Evolutionary conservation across 2,888 invertebrate genomes (phyloP).

Genomic region (Encarsia formosa): DNA sequence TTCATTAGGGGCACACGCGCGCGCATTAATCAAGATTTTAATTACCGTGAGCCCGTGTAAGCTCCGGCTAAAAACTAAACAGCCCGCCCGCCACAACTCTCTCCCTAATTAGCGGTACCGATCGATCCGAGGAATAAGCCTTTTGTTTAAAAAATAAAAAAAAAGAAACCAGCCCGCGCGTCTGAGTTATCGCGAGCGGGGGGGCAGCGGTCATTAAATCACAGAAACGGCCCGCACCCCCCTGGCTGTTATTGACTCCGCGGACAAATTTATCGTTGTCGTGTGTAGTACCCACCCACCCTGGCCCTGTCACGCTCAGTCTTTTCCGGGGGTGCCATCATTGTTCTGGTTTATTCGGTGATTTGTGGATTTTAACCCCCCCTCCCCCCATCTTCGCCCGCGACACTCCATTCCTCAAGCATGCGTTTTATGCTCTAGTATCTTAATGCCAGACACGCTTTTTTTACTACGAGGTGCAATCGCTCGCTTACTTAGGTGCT

Average conservation of each 20-base stretch:
- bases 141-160: no score
- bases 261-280: conserved; percentile 49
- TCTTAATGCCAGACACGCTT: conserved; percentile 22
- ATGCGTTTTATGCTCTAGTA: conserved; percentile 1
- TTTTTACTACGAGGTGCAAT: not conserved
- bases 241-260: conserved; percentile 50
- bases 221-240: conserved; percentile 49
- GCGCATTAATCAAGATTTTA: conserved; percentile 51
- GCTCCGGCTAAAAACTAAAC: conserved; percentile 45
- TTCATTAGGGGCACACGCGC: conserved; percentile 50
- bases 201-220: conserved; percentile 46
- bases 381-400: conserved; percentile 19
- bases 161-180: no score
- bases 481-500: not conserved
- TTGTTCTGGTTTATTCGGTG: conserved; percentile 51
- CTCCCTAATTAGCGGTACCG: no score
- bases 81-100: conserved; percentile 32
- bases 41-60: conserved; percentile 38
- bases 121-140: no score
- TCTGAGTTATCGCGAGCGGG: conserved; percentile 6
- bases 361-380: conserved; percentile 49
- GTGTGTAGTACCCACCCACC: not conserved
- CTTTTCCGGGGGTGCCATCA: conserved; percentile 37
- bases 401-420: conserved; percentile 1
- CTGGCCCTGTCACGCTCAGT: not conserved